Evolutionary conservation across 1,140 invertebrate genomes (phyloP).

Genomic region (Bombus consobrinus): DNA sequence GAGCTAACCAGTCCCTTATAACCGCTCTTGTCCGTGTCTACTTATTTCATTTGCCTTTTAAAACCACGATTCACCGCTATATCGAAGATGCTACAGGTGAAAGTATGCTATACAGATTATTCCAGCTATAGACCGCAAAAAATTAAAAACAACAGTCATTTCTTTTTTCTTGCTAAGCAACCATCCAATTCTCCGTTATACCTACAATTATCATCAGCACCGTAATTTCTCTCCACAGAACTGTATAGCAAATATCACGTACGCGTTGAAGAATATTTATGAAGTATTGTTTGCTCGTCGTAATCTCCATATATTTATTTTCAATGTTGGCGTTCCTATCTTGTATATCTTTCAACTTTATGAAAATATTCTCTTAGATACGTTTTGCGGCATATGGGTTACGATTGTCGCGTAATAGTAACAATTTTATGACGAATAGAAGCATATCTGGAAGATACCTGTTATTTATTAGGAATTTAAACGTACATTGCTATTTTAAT

Average conservation of each 20-base stretch:
- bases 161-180: neutral
- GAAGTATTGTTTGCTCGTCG: neutral
- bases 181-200: neutral
- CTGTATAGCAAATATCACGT: too few species aligned
- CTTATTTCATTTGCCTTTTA: neutral
- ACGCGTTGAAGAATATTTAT: constrained; percentile 7
- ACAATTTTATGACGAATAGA: too few species aligned
- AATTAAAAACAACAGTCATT: neutral
- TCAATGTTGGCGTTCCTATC: neutral
- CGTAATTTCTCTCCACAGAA: neutral
- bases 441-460: too few species aligned
- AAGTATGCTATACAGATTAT: constrained; percentile 17
- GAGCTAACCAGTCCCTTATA: neutral
- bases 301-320: neutral
- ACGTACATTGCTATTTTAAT: too few species aligned
- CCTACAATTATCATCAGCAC: neutral
- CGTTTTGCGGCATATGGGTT: neutral
- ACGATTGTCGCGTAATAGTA: too few species aligned
- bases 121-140: neutral
- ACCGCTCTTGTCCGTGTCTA: too few species aligned
- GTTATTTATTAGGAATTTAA: too few species aligned
- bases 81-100: neutral
- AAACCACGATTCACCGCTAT: neutral
- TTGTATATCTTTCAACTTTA: neutral
- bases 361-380: too few species aligned